Conservation (phyloP, 1,140 invertebrate genomes). For the Zaprionus capensis region DNA sequence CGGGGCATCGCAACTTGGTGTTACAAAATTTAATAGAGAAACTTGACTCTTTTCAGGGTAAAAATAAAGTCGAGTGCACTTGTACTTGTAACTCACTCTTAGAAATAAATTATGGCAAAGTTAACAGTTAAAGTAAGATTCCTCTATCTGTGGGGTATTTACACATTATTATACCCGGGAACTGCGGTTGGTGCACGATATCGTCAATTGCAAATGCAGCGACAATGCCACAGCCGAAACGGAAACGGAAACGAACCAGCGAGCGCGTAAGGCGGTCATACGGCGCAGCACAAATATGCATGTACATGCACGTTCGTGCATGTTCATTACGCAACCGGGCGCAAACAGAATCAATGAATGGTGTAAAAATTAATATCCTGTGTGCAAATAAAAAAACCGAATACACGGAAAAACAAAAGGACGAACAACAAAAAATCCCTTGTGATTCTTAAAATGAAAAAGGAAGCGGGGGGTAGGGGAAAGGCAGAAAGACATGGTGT, state of each 20-base stretch:
- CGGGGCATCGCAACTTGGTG: too few relatives aligned
- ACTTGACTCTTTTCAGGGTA: too few relatives aligned
- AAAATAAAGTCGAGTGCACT: too few relatives aligned
- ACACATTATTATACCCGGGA: not conserved
- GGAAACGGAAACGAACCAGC: constrained; percentile 57
- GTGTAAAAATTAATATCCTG: constrained; percentile 84
- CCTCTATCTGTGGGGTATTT: not conserved
- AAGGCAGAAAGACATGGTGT: not conserved
- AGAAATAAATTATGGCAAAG: too few relatives aligned
- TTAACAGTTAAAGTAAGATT: too few relatives aligned
- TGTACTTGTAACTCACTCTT: too few relatives aligned
- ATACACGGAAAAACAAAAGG: constrained; percentile 21
- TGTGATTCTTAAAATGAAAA: constrained; percentile 39
- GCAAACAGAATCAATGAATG: constrained; percentile 83
- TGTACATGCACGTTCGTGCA: constrained; percentile 16
- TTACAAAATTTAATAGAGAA: too few relatives aligned
- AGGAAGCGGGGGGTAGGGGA: not conserved
- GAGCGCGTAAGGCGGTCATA: constrained; percentile 37
- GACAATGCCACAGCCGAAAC: constrained; percentile 9
- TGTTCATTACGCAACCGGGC: constrained; percentile 68
- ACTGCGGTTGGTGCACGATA: constrained; percentile 8
- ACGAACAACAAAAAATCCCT: constrained; percentile 15
- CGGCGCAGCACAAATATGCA: constrained; percentile 19
- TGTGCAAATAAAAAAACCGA: constrained; percentile 24
- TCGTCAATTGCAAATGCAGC: not conserved